phyloP scores from a whole-genome alignment of 2,113 vertebrate species.

The Cephalopterus ornatus region DNA sequence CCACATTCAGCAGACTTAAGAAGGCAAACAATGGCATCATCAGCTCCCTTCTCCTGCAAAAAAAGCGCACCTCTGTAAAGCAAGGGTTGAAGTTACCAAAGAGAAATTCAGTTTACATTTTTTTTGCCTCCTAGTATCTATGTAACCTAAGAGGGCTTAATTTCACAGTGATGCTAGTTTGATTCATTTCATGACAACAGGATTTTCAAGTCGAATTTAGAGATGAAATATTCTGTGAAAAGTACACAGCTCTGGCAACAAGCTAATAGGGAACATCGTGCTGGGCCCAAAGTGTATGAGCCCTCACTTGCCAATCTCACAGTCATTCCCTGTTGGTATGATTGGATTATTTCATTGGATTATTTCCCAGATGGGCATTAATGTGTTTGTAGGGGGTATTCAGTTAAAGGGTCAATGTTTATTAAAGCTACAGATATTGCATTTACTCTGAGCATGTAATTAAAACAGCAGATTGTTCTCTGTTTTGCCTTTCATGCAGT shows the following conservation, averaged over 20 bases:
- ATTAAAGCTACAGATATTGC: conserved; percentile 62
- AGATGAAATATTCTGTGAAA: not conserved
- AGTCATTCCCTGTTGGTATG: not conserved
- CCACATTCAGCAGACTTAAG: not conserved
- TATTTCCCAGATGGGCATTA: conserved; percentile 73
- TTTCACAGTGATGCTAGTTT: not conserved
- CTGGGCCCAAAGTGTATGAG: not conserved
- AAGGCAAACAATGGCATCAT: not conserved
- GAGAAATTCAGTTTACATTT: not conserved
- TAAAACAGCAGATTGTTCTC: conserved; percentile 71
- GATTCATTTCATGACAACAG: not conserved
- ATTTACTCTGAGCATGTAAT: conserved; percentile 59
- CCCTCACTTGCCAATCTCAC: not conserved
- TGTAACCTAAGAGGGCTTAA: not conserved
- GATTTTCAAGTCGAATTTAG: not conserved
- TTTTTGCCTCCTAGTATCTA: not conserved
- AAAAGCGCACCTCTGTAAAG: not conserved
- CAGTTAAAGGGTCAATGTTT: conserved; percentile 61
- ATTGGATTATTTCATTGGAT: conserved; percentile 74
- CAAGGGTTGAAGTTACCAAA: not conserved
- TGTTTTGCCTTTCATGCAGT: conserved; percentile 42
- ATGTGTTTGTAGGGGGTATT: conserved; percentile 61
- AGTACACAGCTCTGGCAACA: not conserved
- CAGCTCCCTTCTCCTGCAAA: not conserved
- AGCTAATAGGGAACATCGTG: not conserved